Evolutionary conservation across 1,140 invertebrate species (phyloP), one percentile per base, ranked within the genome.

Genomic region (Parapsyche elsis): DNA sequence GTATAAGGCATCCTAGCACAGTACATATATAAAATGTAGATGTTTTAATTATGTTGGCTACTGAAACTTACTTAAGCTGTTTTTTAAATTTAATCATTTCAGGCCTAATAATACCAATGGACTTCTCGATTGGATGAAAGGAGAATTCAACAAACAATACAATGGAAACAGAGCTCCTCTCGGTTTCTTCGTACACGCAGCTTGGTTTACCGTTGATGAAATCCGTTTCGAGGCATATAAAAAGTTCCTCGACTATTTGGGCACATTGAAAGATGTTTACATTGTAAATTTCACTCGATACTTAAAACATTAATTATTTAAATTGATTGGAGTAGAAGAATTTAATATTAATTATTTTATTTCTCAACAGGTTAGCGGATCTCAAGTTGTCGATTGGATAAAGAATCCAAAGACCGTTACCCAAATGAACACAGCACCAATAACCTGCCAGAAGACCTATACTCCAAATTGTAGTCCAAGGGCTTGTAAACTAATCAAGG

Each of bases 161-260:
- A 81, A 87, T 0, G 86, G 87, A 46, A 92, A 90, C 80, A 88
- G 88, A 16, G 88, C 91, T 44, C 92, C 91, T 0, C 91, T 92
- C 81, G 90, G 90, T 2, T 87, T 92, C 71, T 91, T 90, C 84
- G 83, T 90, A 24, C 91, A 92, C 82, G 89, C 90, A 26, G 89
- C 90, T 82, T 92, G 88, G 87, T 85, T 92, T 73, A 19, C 21
- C 0, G 21, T 16, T 44, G 16, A 82, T 38, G 71, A 49, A 57
- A 21, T 10, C 5, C 0, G 23, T 14, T 81, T 44, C 49, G 45
- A 79, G 2, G 64, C 49, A 0, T 71, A 71, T n/a, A 10, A 19
- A 5, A 53, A 49, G 84, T 90, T 91, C 80, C 76, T 91, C n/a
- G 84, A 88, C 7, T 87, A 90, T 78, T 76, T 91, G 44, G 83